Evolutionary conservation across 2,113 vertebrate species (phyloP).

Genomic region (Orthonyx spaldingii): DNA sequence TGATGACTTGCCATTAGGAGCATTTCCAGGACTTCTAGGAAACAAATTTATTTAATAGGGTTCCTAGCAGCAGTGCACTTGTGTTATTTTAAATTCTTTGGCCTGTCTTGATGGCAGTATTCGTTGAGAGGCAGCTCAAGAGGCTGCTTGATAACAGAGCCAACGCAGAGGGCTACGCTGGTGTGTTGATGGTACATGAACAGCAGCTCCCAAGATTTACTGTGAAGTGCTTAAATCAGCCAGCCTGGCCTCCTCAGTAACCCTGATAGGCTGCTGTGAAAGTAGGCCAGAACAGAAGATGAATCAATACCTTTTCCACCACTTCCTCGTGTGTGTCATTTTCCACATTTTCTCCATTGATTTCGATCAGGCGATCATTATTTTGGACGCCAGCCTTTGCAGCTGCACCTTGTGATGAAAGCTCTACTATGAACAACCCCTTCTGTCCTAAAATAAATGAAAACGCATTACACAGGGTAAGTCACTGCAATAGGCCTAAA

Average conservation of each 20-base stretch:
- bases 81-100: background rate
- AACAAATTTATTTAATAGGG: background rate
- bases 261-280: background rate
- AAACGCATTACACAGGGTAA: background rate
- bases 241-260: background rate
- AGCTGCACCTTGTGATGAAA: slow-evolving; percentile 76
- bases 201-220: background rate
- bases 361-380: slow-evolving; percentile 83
- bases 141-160: background rate
- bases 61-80: background rate
- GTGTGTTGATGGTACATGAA: background rate
- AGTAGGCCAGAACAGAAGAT: background rate
- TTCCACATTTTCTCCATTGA: slow-evolving; percentile 87
- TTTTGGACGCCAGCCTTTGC: slow-evolving; percentile 80
- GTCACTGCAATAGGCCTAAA: background rate
- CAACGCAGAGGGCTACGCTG: background rate
- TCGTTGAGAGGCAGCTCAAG: background rate
- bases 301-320: slow-evolving; percentile 76
- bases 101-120: background rate
- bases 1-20: background rate
- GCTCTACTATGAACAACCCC: slow-evolving; percentile 80
- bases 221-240: background rate
- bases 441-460: slow-evolving; percentile 69
- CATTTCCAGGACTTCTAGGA: background rate
- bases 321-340: slow-evolving; percentile 75